Base-by-base conservation (phyloP, 1,140 invertebrate genomes). In the Caenorhabditis tropicalis region DNA sequence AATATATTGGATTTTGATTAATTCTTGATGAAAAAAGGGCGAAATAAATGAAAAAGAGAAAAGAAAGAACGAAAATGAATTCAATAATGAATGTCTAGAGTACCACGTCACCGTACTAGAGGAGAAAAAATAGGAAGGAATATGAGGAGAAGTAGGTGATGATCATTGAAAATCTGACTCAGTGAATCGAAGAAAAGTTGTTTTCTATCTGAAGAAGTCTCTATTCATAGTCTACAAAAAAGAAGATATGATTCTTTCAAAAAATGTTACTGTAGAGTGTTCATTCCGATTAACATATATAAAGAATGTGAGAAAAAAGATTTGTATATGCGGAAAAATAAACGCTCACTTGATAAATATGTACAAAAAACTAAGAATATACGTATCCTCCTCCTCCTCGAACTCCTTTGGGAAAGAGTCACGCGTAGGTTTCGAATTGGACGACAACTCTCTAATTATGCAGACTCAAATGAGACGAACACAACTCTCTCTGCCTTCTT, bases 1-100 rank as follows among this genome's bases (percentile, higher is more conserved):
- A 58, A 29, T 6, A 58, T 58, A 58, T 58, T 58, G 53, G 24
- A 58, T 58, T 58, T 58, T 58, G 53, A 58, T 58, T 58, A 58
- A 58, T 58, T 58, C 27, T 4, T 4, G 19, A 19, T 3, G 16
- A 51, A 51, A 51, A 19, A 9, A 51, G 12, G 24, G 15, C 10
- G 24, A 58, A 58, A 24, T 29, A 6, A 4, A 51, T 19, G n/a
- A n/a, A 51, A 51, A n/a, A 51, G 49, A 19, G n/a, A 51, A 51
- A 19, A 3, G 49, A 51, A 51, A 51, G 16, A 51, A 51, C 16
- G 15, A 51, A 51, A 51, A n/a, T 51, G 58, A 65, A 65, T 36
- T 19, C 16, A 19, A 65, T 15, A 33, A 21, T 19, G 36, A 29
- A 65, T 65, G 58, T 65, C 29, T 36, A 36, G 9, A 12, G 15